Evolutionary conservation across 2,113 vertebrate species (phyloP), one percentile per base, ranked within the genome.

Genomic region (Chaenocephalus aceratus): DNA sequence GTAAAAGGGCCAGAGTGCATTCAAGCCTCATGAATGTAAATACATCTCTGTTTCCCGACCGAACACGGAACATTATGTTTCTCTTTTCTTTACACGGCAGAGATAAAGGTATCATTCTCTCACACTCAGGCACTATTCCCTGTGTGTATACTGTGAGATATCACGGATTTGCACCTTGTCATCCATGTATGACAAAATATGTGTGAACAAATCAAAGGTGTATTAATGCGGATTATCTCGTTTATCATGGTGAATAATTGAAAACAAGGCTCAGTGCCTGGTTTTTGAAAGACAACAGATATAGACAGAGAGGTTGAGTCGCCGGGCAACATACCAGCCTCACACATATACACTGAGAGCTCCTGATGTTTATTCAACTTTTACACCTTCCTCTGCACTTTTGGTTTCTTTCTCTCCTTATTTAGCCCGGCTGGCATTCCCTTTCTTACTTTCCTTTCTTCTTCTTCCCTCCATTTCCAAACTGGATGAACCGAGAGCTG

Each of bases 401-500:
- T 63, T 1, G 2, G 18, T 56, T 10, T 21, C 10, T 63, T 45
- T 44, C 11, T 5, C 10, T 64, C 30, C 52, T 23, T 71, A 64
- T 80, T 64, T 56, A 14, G 56, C 65, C 67, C 10, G 54, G 63
- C 57, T 60, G 60, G 62, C 49, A 30, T 61, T 49, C 52, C 46
- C 36, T 57, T 41, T 67, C 36, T 62, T 9, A 15, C 26, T 51
- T 56, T 10, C 12, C 14, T 51, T 58, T 54, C 41, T 34, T 44
- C 49, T 62, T 62, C 54, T 34, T 78, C 74, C 57, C 23, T 73
- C 63, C 49, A 7, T 70, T 71, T 76, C 68, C 64, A 77, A 81
- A 91, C 90, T 83, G 77, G 57, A 83, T 86, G 78, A 54, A 86
- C 80, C 77, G 79, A 62, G 79, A 93, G 88, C 84, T 53, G 69